These are phyloP conservation scores for Murina feae DNA, from an alignment of 2,113 vertebrate species.

Conservation along the genomic window DNA sequence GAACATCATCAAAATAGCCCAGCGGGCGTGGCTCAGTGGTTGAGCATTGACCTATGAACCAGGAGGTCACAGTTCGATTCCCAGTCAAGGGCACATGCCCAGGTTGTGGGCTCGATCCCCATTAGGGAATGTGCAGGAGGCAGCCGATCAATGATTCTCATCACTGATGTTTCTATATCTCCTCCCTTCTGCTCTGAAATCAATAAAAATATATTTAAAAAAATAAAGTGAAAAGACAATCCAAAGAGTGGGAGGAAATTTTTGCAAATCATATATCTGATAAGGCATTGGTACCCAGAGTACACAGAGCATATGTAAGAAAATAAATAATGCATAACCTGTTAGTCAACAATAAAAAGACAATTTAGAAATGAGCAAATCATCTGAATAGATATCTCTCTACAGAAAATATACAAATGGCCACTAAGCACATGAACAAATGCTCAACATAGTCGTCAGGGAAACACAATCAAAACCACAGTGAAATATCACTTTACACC, in stretches of 20 bases:
- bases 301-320: too few species aligned
- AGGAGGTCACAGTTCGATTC: background rate
- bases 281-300: too few species aligned
- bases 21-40: too few species aligned
- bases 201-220: too few species aligned
- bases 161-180: background rate
- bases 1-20: too few species aligned
- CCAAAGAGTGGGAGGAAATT: too few species aligned
- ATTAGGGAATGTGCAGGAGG: too few species aligned
- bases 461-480: background rate
- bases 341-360: background rate
- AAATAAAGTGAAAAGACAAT: too few species aligned
- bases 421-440: background rate
- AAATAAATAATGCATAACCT: background rate
- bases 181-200: background rate
- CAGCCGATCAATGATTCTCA: background rate
- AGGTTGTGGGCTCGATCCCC: background rate
- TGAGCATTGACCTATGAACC: background rate
- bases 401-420: background rate
- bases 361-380: background rate
- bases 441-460: background rate
- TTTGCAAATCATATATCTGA: too few species aligned
- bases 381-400: background rate
- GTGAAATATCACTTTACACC: background rate
- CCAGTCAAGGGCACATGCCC: background rate